Evolutionary conservation across 1,140 invertebrate genomes (phyloP).

Genomic region (Argopecten irradians): DNA sequence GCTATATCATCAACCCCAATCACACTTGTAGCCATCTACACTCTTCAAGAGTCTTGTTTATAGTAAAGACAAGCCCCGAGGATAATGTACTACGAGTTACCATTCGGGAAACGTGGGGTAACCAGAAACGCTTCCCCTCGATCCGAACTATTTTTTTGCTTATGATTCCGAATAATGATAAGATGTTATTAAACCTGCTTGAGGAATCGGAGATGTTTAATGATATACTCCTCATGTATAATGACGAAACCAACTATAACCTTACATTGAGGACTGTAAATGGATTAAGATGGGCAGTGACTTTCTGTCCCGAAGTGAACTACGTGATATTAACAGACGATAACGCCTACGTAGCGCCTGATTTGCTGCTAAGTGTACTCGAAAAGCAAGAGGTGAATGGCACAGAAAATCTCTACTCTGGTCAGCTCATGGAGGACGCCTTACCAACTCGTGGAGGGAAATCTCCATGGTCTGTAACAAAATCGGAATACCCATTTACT

Average conservation of each 20-base stretch:
- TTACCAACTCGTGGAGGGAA: constrained; percentile 60
- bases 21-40: neutral
- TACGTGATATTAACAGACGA: constrained; percentile 78
- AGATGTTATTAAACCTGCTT: neutral
- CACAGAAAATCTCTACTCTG: constrained; percentile 44
- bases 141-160: neutral
- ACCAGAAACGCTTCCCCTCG: neutral
- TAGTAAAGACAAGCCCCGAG: neutral
- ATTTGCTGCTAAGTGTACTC: constrained; percentile 40
- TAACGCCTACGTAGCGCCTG: constrained; percentile 78
- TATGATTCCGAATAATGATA: neutral
- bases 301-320: constrained; percentile 77
- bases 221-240: constrained; percentile 88
- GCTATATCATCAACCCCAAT: neutral
- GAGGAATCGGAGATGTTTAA: constrained; percentile 80
- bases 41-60: neutral
- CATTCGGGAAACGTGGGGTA: neutral
- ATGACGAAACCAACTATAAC: constrained; percentile 77
- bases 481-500: constrained; percentile 68
- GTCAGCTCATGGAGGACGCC: constrained; percentile 37
- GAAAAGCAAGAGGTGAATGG: constrained; percentile 24
- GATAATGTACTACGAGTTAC: neutral
- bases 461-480: constrained; percentile 76
- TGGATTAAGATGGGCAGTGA: constrained; percentile 86
- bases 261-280: constrained; percentile 91